Base-by-base conservation (phyloP, 2,888 invertebrate genomes). In the Nipponacmea schrenckii region DNA sequence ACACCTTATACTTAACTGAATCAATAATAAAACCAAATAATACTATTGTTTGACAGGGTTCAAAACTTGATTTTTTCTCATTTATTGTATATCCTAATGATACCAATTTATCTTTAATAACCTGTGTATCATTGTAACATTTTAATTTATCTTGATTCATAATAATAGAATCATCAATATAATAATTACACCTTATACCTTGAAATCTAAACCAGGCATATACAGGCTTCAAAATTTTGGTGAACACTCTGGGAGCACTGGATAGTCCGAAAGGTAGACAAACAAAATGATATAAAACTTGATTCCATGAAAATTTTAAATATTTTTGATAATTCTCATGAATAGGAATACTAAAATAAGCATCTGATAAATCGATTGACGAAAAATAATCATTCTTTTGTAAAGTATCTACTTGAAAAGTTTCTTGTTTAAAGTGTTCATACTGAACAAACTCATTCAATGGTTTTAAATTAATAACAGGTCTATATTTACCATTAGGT, bases 171-270 rank as follows among this genome's bases (percentile, higher is more conserved):
- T n/a, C n/a, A n/a, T n/a, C n/a, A n/a, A n/a, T n/a, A n/a, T n/a
- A n/a, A n/a, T n/a, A n/a, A n/a, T n/a, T n/a, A n/a, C n/a, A n/a
- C n/a, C n/a, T n/a, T n/a, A n/a, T n/a, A n/a, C n/a, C n/a, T n/a
- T n/a, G 67, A 62, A 67, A 69, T 63, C 8, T 69, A 48, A 24
- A 71, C 48, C 15, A 48, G n/a, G 48, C n/a, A 48, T 48, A 48
- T 48, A 48, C 15, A 3, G 48, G 48, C n/a, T 0, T 48, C 0
- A 48, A 48, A 8, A 48, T 48, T 48, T 48, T 48, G 48, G 48
- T 48, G n/a, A 48, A 48, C 15, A 48, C 48, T n/a, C 15, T 14
- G n/a, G 48, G 48, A 48, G 48, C 48, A 0, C 15, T 17, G n/a
- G 14, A 48, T 70, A 48, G 48, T n/a, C n/a, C n/a, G n/a, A n/a